phyloP scores from a whole-genome alignment of 2,797 vertebrate genomes.

The Melanogrammus aeglefinus region DNA sequence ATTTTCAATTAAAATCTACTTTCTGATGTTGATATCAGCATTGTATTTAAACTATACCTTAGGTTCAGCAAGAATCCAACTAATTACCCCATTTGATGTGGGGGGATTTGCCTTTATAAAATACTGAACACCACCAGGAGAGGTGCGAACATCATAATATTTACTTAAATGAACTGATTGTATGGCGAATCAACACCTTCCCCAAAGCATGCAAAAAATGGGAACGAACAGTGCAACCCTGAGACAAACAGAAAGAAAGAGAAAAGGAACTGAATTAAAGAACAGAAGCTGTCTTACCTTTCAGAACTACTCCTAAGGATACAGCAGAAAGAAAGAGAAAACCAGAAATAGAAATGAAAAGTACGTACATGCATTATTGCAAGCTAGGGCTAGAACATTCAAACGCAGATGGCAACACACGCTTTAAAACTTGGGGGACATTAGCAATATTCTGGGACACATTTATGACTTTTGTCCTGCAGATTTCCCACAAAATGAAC shows the following conservation, averaged over 20 bases:
- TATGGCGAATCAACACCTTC: not conserved
- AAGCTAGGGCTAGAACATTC: not conserved
- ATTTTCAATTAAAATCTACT: not conserved
- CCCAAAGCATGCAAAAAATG: slow-evolving; percentile 10
- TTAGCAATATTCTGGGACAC: not conserved
- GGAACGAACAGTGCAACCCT: not conserved
- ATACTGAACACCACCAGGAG: not conserved
- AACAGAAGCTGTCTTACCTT: slow-evolving; percentile 62
- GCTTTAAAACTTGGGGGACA: not conserved
- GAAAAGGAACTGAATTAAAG: slow-evolving; percentile 26
- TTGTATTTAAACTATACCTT: not conserved
- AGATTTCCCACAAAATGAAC: not conserved
- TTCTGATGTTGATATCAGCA: not conserved
- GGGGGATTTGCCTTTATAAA: not conserved
- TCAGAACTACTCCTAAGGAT: slow-evolving; percentile 64
- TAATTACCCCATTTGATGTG: not conserved
- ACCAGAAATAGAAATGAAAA: slow-evolving; percentile 30
- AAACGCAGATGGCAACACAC: not conserved
- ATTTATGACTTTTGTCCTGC: not conserved
- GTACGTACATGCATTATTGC: slow-evolving; percentile 17
- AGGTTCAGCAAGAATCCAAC: not conserved
- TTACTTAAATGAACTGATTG: not conserved
- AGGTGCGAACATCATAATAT: not conserved
- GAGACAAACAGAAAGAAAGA: not conserved
- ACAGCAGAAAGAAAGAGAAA: slow-evolving; percentile 40